A percentile compares a stretch with the other conserved stretches of the same genome.
These are phyloP conservation scores for Avahi laniger DNA, from an alignment of 2,797 vertebrate species.

Conservation along the genomic window DNA sequence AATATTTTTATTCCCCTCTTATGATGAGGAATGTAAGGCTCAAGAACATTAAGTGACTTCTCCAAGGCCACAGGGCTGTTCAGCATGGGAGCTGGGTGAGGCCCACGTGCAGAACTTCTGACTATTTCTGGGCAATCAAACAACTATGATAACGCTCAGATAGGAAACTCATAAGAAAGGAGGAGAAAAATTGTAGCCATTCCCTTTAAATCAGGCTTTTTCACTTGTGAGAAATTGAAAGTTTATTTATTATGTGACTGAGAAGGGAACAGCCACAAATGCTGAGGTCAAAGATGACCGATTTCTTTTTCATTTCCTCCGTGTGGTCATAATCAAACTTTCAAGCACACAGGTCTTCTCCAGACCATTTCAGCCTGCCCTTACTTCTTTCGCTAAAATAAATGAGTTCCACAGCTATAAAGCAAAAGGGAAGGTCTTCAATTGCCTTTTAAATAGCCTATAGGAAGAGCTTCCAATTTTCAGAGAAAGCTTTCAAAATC, in stretches of 20 bases:
- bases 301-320: not conserved
- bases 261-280: not conserved
- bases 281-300: not conserved
- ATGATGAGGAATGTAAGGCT: not conserved
- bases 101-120: not conserved
- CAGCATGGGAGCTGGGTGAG: not conserved
- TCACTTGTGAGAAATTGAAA: not conserved
- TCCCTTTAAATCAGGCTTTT: not conserved
- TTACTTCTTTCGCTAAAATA: not conserved
- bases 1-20: slow-evolving; percentile 31
- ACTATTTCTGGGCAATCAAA: not conserved
- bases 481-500: slow-evolving; percentile 25
- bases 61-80: not conserved
- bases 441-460: not conserved
- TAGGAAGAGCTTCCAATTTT: slow-evolving; percentile 3
- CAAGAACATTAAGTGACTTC: not conserved
- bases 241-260: slow-evolving; percentile 36
- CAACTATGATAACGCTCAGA: not conserved
- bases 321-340: not conserved
- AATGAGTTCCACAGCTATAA: not conserved
- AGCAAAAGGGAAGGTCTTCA: not conserved
- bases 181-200: not conserved
- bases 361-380: not conserved
- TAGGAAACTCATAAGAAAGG: not conserved
- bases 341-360: not conserved